A percentile compares a stretch with the other conserved stretches of the same genome.
These are phyloP conservation scores for Acrocephalus arundinaceus DNA, from an alignment of 2,113 vertebrate species.

Conservation along the genomic window DNA sequence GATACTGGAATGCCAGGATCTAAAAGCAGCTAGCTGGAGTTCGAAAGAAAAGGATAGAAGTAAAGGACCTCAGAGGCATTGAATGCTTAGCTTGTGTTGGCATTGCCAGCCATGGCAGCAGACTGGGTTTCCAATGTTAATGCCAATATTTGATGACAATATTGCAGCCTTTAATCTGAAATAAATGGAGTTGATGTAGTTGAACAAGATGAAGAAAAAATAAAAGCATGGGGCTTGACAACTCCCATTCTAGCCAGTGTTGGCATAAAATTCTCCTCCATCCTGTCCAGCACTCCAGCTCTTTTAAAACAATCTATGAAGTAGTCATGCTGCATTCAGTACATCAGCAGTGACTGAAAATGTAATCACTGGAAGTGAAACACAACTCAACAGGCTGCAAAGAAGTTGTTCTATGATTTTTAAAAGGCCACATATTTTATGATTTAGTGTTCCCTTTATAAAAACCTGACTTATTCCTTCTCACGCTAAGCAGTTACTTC, in stretches of 20 bases:
- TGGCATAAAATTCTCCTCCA: neutral
- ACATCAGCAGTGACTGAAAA: neutral
- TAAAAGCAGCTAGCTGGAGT: neutral
- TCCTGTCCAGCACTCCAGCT: neutral
- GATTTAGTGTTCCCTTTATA: neutral
- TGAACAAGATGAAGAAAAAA: neutral
- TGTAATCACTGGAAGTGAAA: neutral
- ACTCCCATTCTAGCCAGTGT: neutral
- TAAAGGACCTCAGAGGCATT: neutral
- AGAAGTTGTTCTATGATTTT: neutral
- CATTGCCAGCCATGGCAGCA: neutral
- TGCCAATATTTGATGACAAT: constrained; percentile 32
- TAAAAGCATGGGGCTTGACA: neutral
- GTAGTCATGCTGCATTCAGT: neutral
- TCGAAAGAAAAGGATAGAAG: neutral
- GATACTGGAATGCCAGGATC: neutral
- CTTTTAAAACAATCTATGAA: neutral
- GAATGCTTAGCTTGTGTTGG: neutral
- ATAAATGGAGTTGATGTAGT: neutral
- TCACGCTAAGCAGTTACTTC: neutral
- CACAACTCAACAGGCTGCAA: neutral
- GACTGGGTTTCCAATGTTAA: constrained; percentile 5
- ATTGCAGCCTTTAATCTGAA: constrained; percentile 15
- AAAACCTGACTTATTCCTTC: neutral
- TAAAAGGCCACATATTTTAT: neutral